phyloP scores from a whole-genome alignment of 2,888 invertebrate genomes.

The Sialis lutaria region DNA sequence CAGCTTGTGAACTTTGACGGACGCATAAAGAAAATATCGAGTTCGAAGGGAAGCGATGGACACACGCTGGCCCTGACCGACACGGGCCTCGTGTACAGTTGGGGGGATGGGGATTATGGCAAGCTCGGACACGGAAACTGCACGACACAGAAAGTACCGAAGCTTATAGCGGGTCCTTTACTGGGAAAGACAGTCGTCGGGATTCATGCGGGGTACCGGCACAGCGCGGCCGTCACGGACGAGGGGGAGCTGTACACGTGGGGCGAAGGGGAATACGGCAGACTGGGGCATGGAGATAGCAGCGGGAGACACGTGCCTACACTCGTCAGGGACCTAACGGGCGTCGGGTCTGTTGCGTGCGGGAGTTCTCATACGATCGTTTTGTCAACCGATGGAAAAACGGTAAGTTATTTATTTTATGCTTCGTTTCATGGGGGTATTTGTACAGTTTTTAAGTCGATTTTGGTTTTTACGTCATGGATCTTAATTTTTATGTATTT shows the following conservation, averaged over 20 bases:
- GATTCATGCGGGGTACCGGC: constrained; percentile 31
- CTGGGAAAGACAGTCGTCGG: constrained; percentile 20
- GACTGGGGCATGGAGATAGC: constrained; percentile 41
- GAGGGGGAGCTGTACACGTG: constrained; percentile 36
- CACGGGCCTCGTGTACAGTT: constrained; percentile 33
- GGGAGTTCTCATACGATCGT: constrained; percentile 36
- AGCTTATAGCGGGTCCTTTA: constrained; percentile 25
- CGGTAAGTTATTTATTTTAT: no score
- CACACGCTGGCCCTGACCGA: constrained; percentile 35
- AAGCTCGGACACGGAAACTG: constrained; percentile 36
- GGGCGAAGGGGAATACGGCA: constrained; percentile 38
- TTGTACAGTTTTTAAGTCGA: no score
- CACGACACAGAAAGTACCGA: constrained; percentile 33
- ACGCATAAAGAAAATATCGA: constrained; percentile 30
- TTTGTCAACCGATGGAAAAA: constrained; percentile 32
- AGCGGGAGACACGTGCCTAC: constrained; percentile 37
- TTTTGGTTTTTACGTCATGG: no score
- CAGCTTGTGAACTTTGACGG: constrained; percentile 34
- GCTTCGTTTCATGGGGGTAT: no score
- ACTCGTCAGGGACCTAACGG: constrained; percentile 33
- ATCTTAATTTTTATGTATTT: no score
- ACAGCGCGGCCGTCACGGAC: constrained; percentile 36
- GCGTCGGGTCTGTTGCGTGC: constrained; percentile 37
- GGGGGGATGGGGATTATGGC: constrained; percentile 41
- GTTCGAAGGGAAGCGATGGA: constrained; percentile 38